Percentiles rank a stretch among this genome's conserved stretches.
phyloP scores from a whole-genome alignment of 2,113 vertebrate species.

The Abramis brama region DNA sequence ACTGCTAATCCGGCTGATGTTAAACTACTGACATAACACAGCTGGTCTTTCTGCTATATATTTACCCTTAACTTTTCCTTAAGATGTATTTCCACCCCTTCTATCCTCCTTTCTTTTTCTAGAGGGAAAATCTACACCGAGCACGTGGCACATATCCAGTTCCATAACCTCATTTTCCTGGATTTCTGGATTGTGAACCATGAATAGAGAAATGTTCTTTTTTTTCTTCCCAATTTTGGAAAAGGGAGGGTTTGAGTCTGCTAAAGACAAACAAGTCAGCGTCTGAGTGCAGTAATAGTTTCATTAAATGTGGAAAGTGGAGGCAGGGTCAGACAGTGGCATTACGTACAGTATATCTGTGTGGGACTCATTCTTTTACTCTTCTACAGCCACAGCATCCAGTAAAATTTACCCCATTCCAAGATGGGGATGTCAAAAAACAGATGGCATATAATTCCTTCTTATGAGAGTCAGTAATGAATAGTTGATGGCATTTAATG shows the following conservation, averaged over 20 bases:
- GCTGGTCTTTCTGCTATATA: slow-evolving; percentile 17
- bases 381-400: background rate
- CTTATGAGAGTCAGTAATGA: background rate
- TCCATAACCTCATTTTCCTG: slow-evolving; percentile 47
- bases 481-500: background rate
- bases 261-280: background rate
- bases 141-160: slow-evolving; percentile 37
- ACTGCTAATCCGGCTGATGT: background rate
- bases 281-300: slow-evolving; percentile 26
- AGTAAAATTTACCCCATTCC: background rate
- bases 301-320: slow-evolving; percentile 38
- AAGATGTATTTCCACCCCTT: background rate
- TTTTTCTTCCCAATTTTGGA: slow-evolving; percentile 17
- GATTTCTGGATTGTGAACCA: slow-evolving; percentile 35
- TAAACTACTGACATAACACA: slow-evolving; percentile 23
- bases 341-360: background rate
- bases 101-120: background rate
- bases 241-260: background rate
- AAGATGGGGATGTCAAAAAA: background rate
- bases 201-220: slow-evolving; percentile 11
- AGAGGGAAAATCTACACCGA: slow-evolving; percentile 22
- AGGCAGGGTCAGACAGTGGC: slow-evolving; percentile 28
- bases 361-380: slow-evolving; percentile 7
- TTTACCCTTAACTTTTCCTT: slow-evolving; percentile 24
- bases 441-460: no score